Evolutionary conservation across 1,140 invertebrate genomes (phyloP).

Genomic region (Drosophila quadrilineata): DNA sequence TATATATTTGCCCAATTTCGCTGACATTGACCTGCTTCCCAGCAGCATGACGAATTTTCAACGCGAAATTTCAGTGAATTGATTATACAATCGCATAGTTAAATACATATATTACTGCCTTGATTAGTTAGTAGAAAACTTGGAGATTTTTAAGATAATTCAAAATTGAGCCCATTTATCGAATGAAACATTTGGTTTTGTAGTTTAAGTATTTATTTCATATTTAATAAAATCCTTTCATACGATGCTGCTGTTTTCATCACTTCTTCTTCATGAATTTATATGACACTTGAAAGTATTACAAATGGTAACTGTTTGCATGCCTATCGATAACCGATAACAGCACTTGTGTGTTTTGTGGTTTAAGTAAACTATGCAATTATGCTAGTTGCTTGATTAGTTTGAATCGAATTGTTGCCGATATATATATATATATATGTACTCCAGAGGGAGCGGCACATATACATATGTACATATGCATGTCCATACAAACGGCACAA

Average conservation of each 20-base stretch:
- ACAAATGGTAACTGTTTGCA: constrained; percentile 10
- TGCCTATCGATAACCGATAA: too few species aligned
- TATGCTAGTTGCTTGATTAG: constrained; percentile 21
- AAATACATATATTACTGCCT: too few species aligned
- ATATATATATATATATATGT: constrained; percentile 13
- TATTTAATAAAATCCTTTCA: constrained; percentile 30
- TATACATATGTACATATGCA: not conserved
- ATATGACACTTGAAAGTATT: constrained; percentile 34
- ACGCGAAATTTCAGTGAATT: too few species aligned
- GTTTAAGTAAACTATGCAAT: constrained; percentile 34
- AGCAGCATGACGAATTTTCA: constrained; percentile 25
- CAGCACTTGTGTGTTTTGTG: constrained; percentile 3
- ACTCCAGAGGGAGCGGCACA: not conserved
- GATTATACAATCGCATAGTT: not conserved
- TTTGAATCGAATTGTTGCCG: constrained; percentile 21
- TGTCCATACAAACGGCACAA: not conserved
- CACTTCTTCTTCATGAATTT: constrained; percentile 24
- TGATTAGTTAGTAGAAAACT: too few species aligned
- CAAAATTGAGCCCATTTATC: not conserved
- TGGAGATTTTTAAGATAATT: too few species aligned
- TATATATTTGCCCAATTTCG: not conserved
- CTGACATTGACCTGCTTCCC: constrained; percentile 31
- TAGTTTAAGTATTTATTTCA: constrained; percentile 32
- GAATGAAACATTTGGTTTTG: too few species aligned
- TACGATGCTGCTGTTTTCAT: too few species aligned